Evolutionary conservation across 2,113 vertebrate genomes (phyloP).

Genomic region (Semnornis frantzii): DNA sequence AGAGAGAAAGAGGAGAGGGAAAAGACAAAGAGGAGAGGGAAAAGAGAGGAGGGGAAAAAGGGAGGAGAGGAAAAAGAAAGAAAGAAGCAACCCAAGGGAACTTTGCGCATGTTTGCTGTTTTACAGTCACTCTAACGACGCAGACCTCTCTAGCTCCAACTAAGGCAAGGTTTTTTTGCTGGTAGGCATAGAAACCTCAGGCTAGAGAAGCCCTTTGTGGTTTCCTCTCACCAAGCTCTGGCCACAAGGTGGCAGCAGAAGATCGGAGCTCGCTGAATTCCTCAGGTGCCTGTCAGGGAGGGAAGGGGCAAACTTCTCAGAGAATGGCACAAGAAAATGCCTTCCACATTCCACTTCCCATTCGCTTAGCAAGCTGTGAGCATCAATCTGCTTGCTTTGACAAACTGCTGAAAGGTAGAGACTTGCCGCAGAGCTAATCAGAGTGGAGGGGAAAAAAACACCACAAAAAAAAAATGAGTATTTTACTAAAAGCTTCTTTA

Average conservation of each 20-base stretch:
- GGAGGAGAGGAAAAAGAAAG: no score
- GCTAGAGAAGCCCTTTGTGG: background rate
- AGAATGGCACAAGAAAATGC: slow-evolving; percentile 8
- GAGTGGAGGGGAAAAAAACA: background rate
- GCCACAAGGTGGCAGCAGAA: slow-evolving; percentile 79
- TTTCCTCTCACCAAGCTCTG: background rate
- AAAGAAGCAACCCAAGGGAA: background rate
- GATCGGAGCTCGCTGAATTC: slow-evolving; percentile 21
- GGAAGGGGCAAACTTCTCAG: background rate
- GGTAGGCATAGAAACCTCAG: background rate
- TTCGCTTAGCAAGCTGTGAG: slow-evolving; percentile 22
- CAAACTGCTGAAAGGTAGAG: background rate
- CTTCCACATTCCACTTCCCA: background rate
- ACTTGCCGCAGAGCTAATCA: background rate
- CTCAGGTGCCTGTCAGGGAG: background rate
- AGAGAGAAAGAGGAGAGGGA: no score
- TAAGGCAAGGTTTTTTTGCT: background rate
- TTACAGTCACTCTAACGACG: background rate
- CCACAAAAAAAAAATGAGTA: background rate
- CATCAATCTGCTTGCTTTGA: background rate
- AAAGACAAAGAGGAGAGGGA: no score
- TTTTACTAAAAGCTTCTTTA: background rate
- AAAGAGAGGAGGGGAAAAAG: no score
- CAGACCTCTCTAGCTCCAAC: background rate
- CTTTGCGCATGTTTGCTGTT: background rate